phyloP scores from a whole-genome alignment of 1,140 invertebrate species.

The Drosophila pruinosa region DNA sequence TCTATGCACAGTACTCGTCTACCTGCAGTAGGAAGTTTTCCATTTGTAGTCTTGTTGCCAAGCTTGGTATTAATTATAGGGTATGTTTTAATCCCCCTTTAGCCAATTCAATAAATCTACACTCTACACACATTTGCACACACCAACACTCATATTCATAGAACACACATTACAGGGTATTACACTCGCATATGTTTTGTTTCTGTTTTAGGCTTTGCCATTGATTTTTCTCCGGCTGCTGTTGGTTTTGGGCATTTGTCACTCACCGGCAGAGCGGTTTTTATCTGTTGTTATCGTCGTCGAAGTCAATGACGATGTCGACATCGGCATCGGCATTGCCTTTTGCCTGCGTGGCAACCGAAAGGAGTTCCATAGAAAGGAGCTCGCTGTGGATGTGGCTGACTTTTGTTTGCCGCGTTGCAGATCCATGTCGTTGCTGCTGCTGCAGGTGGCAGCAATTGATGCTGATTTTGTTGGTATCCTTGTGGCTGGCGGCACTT shows the following conservation, averaged over 20 bases:
- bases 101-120: not conserved
- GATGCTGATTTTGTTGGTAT: constrained; percentile 58
- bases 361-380: constrained; percentile 80
- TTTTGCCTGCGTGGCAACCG: constrained; percentile 76
- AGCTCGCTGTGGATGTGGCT: constrained; percentile 33
- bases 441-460: not conserved
- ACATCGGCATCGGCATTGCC: not conserved
- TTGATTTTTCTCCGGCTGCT: not conserved
- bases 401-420: constrained; percentile 39
- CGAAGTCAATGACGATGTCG: not conserved
- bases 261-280: constrained; percentile 40
- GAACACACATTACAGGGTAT: not conserved
- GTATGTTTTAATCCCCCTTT: no score
- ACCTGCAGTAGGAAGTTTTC: no score
- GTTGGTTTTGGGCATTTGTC: not conserved
- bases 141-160: no score
- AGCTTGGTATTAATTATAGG: no score
- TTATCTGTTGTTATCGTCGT: constrained; percentile 15
- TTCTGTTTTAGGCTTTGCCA: not conserved
- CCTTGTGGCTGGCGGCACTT: constrained; percentile 50
- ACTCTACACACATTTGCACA: no score
- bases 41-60: no score
- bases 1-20: no score
- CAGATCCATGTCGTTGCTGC: constrained; percentile 11
- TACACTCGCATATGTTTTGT: not conserved